Conservation (phyloP, 2,888 invertebrate species). For the Mayetiola destructor region DNA sequence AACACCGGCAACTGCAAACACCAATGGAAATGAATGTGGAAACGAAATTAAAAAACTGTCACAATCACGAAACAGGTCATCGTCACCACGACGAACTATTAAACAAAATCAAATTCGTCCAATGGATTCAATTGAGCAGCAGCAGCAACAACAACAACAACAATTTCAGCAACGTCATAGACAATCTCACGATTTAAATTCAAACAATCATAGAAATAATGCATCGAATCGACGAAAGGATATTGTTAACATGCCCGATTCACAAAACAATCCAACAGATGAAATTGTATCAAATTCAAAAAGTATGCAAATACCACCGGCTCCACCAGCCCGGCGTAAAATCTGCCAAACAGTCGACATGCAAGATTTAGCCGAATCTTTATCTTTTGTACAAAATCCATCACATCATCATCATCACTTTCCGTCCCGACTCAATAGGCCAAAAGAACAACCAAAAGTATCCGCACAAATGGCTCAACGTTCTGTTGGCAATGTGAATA, state of each 20-base stretch:
- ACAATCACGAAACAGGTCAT: too few relatives aligned
- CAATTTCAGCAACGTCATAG: constrained; percentile 19
- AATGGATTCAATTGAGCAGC: constrained; percentile 20
- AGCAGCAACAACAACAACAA: constrained; percentile 8
- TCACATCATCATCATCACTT: constrained; percentile 17
- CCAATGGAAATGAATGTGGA: not conserved
- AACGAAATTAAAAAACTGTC: too few relatives aligned
- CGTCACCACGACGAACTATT: constrained; percentile 17
- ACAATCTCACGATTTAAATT: constrained; percentile 16
- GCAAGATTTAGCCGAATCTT: constrained; percentile 41
- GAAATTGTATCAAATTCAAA: constrained; percentile 17
- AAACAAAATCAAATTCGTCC: constrained; percentile 36
- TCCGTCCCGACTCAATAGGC: constrained; percentile 2
- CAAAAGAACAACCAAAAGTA: constrained; percentile 13
- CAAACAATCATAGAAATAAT: constrained; percentile 22
- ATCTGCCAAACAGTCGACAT: constrained; percentile 36
- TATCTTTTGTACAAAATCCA: constrained; percentile 37
- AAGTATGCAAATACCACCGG: constrained; percentile 35
- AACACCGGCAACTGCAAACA: constrained; percentile 13
- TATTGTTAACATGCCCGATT: too few relatives aligned
- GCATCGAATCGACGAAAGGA: constrained; percentile 22
- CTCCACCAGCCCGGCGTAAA: constrained; percentile 37
- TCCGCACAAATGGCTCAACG: constrained; percentile 26
- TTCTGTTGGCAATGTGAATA: constrained; percentile 19
- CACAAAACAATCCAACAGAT: constrained; percentile 19